These are phyloP conservation scores for Mohoua ochrocephala DNA, from an alignment of 2,113 vertebrate genomes.

Conservation along the genomic window DNA sequence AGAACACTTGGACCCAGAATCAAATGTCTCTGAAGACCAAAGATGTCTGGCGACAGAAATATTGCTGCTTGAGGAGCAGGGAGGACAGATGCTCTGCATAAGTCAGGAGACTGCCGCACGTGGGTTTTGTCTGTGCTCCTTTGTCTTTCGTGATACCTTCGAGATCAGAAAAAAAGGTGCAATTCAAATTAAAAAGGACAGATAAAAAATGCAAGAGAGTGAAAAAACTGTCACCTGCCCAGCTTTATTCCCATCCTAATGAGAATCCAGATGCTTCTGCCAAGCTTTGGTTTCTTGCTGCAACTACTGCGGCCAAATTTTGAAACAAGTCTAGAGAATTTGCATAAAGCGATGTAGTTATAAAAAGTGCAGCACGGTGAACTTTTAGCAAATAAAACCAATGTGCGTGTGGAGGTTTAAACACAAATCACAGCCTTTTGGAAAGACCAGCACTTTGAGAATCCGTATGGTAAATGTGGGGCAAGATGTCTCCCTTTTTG, in stretches of 20 bases:
- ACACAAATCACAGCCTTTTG: neutral
- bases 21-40: neutral
- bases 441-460: neutral
- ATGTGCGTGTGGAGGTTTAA: neutral
- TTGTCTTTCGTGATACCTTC: neutral
- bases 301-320: neutral
- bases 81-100: neutral
- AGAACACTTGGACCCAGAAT: neutral
- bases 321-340: neutral
- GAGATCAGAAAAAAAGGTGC: neutral
- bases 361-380: neutral
- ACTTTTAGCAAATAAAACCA: neutral
- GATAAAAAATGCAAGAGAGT: neutral
- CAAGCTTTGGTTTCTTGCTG: neutral
- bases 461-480: neutral
- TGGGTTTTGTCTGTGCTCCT: neutral
- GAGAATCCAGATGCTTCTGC: neutral
- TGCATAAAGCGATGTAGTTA: neutral
- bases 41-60: neutral
- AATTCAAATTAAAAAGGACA: neutral
- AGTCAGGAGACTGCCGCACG: neutral
- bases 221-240: neutral
- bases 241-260: neutral
- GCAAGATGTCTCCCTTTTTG: conserved; percentile 27
- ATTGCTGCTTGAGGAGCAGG: neutral